phyloP scores from a whole-genome alignment of 2,888 invertebrate species.

The Drosophila diplacantha region DNA sequence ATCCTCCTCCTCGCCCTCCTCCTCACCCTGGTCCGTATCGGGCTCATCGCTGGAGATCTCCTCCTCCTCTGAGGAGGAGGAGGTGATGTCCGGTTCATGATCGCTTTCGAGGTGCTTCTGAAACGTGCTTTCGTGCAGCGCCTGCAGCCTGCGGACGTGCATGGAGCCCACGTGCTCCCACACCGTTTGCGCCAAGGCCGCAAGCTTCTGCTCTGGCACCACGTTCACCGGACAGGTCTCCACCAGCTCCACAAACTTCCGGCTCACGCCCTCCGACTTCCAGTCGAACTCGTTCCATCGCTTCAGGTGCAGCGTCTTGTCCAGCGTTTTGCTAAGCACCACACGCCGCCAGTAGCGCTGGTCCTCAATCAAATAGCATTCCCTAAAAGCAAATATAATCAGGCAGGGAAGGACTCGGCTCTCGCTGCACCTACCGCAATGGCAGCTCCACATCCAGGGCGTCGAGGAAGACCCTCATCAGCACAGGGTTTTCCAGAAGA shows the following conservation, averaged over 20 bases:
- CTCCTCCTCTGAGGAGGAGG: conserved; percentile 37
- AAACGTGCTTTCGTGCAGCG: conserved; percentile 59
- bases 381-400: not conserved
- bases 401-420: not conserved
- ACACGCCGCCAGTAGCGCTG: conserved; percentile 71
- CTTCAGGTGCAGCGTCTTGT: conserved; percentile 54
- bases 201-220: conserved; percentile 43
- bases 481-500: conserved; percentile 40
- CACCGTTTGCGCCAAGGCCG: conserved; percentile 47
- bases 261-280: conserved; percentile 62
- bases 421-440: conserved; percentile 25
- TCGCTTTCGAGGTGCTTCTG: conserved; percentile 47
- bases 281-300: conserved; percentile 55
- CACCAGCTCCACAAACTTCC: conserved; percentile 68
- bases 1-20: conserved; percentile 23
- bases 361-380: conserved; percentile 65
- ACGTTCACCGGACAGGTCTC: conserved; percentile 45
- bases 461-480: conserved; percentile 62
- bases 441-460: conserved; percentile 65
- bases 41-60: conserved; percentile 53
- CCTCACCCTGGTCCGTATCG: conserved; percentile 33
- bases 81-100: conserved; percentile 48
- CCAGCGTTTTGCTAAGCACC: conserved; percentile 58
- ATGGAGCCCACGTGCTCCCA: conserved; percentile 56
- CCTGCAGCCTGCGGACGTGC: conserved; percentile 64